A percentile compares a stretch with the other conserved stretches of the same genome.
These are phyloP conservation scores for Sebastes vulpes DNA, from an alignment of 2,797 vertebrate genomes.

Conservation along the genomic window DNA sequence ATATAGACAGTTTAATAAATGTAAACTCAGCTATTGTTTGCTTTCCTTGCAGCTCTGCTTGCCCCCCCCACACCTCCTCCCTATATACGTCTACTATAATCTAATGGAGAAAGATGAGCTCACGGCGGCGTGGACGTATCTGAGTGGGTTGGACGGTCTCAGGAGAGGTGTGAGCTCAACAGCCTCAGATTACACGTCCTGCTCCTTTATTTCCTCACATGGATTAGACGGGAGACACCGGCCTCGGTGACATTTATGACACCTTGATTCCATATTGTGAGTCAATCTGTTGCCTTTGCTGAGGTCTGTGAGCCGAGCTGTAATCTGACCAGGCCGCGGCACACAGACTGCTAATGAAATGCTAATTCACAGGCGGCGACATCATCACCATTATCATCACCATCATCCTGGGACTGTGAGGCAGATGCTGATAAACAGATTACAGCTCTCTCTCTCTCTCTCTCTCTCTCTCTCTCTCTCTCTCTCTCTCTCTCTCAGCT, in stretches of 20 bases:
- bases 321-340: conserved; percentile 13
- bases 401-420: conserved; percentile 28
- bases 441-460: conserved; percentile 15
- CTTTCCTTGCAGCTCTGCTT: neutral
- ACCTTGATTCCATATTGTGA: conserved; percentile 25
- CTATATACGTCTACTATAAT: neutral
- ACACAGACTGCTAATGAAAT: conserved; percentile 55
- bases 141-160: neutral
- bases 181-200: conserved; percentile 24
- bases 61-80: neutral
- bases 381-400: conserved; percentile 10
- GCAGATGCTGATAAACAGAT: conserved; percentile 62
- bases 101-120: conserved; percentile 33
- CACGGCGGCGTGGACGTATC: neutral
- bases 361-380: conserved; percentile 49
- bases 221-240: conserved; percentile 3
- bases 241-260: conserved; percentile 15
- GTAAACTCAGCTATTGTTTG: conserved; percentile 3
- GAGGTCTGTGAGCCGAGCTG: neutral
- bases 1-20: neutral
- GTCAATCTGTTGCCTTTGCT: neutral
- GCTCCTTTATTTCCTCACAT: conserved; percentile 19
- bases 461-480: conserved; percentile 2
- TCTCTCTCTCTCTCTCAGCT: conserved; percentile 4
- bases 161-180: conserved; percentile 2